Conservation (phyloP, 1,140 invertebrate species). For the Centruroides sculpturatus region DNA sequence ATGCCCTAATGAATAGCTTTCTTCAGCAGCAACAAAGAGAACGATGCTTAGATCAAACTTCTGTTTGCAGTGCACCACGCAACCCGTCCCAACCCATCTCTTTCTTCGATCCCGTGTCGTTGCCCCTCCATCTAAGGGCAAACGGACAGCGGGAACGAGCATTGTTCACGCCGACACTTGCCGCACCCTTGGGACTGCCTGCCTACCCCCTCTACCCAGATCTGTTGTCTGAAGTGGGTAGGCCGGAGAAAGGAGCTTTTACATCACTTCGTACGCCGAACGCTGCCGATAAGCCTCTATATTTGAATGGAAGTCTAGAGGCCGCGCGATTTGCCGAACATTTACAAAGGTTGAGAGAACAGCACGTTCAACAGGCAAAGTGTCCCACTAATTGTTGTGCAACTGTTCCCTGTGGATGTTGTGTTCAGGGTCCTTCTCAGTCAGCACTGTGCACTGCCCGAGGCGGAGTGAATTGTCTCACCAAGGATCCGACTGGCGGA, state of each 20-base stretch:
- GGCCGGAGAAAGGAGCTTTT: constrained; percentile 10
- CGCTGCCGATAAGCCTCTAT: constrained; percentile 1
- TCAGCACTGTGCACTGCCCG: constrained; percentile 6
- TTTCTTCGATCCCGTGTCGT: constrained; percentile 1
- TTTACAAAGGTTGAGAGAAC: constrained; percentile 31
- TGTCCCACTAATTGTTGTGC: constrained; percentile 2
- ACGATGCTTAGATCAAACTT: background rate
- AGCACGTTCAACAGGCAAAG: constrained; percentile 9
- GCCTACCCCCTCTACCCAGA: constrained; percentile 11
- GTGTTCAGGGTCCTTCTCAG: constrained; percentile 13
- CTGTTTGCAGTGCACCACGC: constrained; percentile 4
- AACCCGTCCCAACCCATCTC: constrained; percentile 3
- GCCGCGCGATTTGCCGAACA: constrained; percentile 11
- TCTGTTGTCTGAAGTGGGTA: background rate
- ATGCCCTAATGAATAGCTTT: constrained; percentile 5
- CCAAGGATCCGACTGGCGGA: constrained; percentile 9
- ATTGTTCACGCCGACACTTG: constrained; percentile 5
- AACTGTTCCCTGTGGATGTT: constrained; percentile 13
- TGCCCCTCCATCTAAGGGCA: constrained; percentile 9
- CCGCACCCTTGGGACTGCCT: constrained; percentile 10
- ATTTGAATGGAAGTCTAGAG: constrained; percentile 6
- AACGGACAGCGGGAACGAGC: constrained; percentile 8
- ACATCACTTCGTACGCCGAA: constrained; percentile 2
- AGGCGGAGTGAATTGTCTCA: constrained; percentile 6
- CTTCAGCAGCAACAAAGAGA: constrained; percentile 7